Conservation (phyloP, 35 echinoderm and acorn worm species). For the Anneissia japonica region DNA sequence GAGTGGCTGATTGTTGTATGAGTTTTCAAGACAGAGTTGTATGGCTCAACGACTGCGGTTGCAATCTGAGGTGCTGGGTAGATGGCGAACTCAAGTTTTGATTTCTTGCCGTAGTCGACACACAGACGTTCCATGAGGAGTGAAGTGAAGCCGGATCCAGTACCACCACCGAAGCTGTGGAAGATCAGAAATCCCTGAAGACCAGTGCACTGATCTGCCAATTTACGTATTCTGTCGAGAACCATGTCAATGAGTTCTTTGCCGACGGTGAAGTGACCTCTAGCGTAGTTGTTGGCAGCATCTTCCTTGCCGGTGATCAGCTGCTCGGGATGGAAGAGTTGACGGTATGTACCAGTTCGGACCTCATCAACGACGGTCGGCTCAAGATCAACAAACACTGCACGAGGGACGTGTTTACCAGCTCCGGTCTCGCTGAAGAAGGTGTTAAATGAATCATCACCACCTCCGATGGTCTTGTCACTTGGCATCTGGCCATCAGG, state of each 20-base stretch:
- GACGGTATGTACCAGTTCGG: neutral
- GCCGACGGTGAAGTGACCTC: neutral
- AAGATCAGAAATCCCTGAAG: neutral
- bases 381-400: constrained; percentile 5
- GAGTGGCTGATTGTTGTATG: neutral
- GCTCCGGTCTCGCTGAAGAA: constrained; percentile 4
- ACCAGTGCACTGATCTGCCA: neutral
- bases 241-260: neutral
- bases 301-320: neutral
- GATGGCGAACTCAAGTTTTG: no score
- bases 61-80: no score
- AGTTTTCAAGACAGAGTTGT: neutral
- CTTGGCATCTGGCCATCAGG: constrained; percentile 10
- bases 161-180: no score
- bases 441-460: constrained; percentile 2
- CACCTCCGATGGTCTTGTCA: neutral
- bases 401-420: constrained; percentile 4
- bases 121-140: no score
- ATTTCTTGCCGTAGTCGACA: no score
- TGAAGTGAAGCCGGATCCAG: no score
- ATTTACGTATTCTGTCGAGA: neutral
- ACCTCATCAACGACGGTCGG: neutral
- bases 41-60: neutral
- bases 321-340: neutral
- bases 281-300: neutral